phyloP scores from a whole-genome alignment of 2,888 invertebrate genomes.

The Epinotia nisella region DNA sequence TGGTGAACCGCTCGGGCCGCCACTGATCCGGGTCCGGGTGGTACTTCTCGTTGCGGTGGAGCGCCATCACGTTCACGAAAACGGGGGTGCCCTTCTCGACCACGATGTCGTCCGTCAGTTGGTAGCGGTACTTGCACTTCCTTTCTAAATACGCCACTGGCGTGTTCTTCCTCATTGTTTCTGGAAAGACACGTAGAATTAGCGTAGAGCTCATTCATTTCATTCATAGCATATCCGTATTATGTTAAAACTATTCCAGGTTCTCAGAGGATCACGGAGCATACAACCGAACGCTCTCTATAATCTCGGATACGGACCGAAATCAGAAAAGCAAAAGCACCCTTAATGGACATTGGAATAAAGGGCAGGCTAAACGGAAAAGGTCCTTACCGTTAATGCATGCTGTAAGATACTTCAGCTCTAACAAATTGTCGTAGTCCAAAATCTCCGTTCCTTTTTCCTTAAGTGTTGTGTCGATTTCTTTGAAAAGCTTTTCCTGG shows the following conservation, averaged over 20 bases:
- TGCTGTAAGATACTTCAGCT: slow-evolving; percentile 66
- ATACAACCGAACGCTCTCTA: not conserved
- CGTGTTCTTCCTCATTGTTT: slow-evolving; percentile 69
- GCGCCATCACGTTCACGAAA: slow-evolving; percentile 63
- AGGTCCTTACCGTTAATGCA: slow-evolving; percentile 64
- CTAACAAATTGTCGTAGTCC: slow-evolving; percentile 68
- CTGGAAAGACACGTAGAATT: slow-evolving; percentile 54
- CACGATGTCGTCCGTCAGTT: slow-evolving; percentile 61
- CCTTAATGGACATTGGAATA: slow-evolving; percentile 28
- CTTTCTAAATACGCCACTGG: slow-evolving; percentile 65
- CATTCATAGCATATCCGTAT: too few species aligned
- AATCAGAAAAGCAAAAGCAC: not conserved
- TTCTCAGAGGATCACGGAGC: not conserved
- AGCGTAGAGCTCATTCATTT: not conserved
- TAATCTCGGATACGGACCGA: not conserved
- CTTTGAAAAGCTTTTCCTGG: slow-evolving; percentile 67
- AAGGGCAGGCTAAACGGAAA: slow-evolving; percentile 30
- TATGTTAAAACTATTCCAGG: not conserved
- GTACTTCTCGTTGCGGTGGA: slow-evolving; percentile 63
- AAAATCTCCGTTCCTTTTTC: slow-evolving; percentile 61
- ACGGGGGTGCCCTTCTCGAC: slow-evolving; percentile 66
- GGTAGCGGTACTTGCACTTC: slow-evolving; percentile 59
- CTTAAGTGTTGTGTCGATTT: slow-evolving; percentile 61
- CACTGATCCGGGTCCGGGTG: slow-evolving; percentile 67
- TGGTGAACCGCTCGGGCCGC: slow-evolving; percentile 65